Evolutionary conservation across 2,797 vertebrate genomes (phyloP), one percentile per base, ranked within the genome.

Genomic region (Eutrigla gurnardus): DNA sequence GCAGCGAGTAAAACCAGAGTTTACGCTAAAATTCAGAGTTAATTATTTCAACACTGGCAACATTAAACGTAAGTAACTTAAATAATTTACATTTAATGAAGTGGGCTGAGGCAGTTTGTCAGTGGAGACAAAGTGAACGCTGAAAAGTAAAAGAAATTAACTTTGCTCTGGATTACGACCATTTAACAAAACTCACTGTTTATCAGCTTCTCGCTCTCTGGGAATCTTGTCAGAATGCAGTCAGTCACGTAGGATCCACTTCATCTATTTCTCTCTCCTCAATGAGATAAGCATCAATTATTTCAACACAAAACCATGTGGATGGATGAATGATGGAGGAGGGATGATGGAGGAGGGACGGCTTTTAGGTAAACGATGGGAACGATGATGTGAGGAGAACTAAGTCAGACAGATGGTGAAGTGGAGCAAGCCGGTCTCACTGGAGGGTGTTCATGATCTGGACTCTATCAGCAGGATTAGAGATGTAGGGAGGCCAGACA

Each of bases 381-480:
- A 95, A 96, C 95, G 93, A 95, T 95, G 95, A 95, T 96, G 96
- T 94, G 92, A 91, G 91, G 91, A 93, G 95, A 94, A 96, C 95
- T 94, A 96, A 25, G 25, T 95, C 93, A 95, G 95, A 96, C 97
- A 97, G 97, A 97, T 96, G 96, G 96, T 94, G 92, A 94, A 96
- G 96, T 96, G 95, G 91, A 78, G 76, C 49, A 52, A 70, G 45
- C 69, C 45, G 72, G 74, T 43, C 39, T 37, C 43, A 73, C 54
- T 35, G 18, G 66, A 80, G 72, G 70, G 92, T 93, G 87, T 93
- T 93, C 94, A 94, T 91, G 90, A 84, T 86, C 94, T 93, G 94
- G 92, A 96, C 95, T 95, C 96, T 95, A 96, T 96, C 96, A 95
- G 94, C 93, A 94, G 97, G 97, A 98, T 98, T 98, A 97, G 95